phyloP scores from a whole-genome alignment of 2,113 vertebrate species.

The Colossoma macropomum region DNA sequence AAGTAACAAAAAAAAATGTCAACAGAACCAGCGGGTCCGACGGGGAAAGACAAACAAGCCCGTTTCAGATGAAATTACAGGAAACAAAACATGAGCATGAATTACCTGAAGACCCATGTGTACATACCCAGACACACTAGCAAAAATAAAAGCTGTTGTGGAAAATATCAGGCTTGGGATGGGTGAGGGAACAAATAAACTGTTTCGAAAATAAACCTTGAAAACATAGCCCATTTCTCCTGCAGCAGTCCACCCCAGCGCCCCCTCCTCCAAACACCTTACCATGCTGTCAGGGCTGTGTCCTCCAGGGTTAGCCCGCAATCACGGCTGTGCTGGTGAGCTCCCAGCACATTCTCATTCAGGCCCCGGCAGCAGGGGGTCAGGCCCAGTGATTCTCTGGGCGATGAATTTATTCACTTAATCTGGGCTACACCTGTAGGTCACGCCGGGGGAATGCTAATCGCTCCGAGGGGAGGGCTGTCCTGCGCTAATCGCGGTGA shows the following conservation, averaged over 20 bases:
- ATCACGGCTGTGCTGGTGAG: conserved; percentile 42
- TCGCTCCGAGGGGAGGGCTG: conserved; percentile 67
- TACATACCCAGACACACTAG: not conserved
- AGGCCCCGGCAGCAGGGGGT: conserved; percentile 58
- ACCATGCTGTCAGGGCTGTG: conserved; percentile 29
- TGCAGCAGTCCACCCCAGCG: not conserved
- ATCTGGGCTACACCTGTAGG: conserved; percentile 84
- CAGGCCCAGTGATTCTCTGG: conserved; percentile 66
- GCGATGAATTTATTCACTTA: conserved; percentile 78
- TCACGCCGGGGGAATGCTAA: conserved; percentile 76
- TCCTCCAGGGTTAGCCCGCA: conserved; percentile 50
- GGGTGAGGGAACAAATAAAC: conserved; percentile 27
- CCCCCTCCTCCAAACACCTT: not conserved
- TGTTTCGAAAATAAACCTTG: conserved; percentile 49
- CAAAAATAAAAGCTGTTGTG: conserved; percentile 37
- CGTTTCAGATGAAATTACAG: conserved; percentile 77
- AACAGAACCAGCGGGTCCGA: conserved; percentile 75
- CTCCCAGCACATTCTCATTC: conserved; percentile 57
- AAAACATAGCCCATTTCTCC: conserved; percentile 25
- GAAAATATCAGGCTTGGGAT: conserved; percentile 2
- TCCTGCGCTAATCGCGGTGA: conserved; percentile 77
- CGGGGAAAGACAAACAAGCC: conserved; percentile 75
- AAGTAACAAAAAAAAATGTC: conserved; percentile 76
- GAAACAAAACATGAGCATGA: conserved; percentile 70
- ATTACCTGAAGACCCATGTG: conserved; percentile 63